A percentile compares a stretch with the other conserved stretches of the same genome.
Conservation (phyloP, 1,140 invertebrate genomes). For the Drosophila kurseongensis region DNA sequence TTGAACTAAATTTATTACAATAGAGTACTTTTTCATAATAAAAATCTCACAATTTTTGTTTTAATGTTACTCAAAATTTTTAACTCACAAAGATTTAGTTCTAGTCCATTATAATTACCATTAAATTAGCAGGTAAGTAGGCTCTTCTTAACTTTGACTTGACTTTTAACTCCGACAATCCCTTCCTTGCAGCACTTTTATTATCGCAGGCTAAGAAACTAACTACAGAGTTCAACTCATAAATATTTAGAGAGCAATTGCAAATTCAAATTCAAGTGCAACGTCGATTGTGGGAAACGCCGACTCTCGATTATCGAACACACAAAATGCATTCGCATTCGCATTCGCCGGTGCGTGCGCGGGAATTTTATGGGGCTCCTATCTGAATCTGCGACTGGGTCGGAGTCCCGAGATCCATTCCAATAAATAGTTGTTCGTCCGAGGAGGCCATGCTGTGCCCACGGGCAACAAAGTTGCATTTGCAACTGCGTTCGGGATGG, state of each 20-base stretch:
- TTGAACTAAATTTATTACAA: no score
- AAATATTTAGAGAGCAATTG: conserved; percentile 73
- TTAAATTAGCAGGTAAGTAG: no score
- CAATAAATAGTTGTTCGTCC: conserved; percentile 62
- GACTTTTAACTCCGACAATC: background rate
- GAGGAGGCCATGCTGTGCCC: conserved; percentile 22
- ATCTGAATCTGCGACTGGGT: conserved; percentile 44
- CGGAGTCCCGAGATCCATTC: conserved; percentile 25
- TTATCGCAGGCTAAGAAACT: conserved; percentile 39
- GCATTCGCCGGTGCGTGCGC: conserved; percentile 53
- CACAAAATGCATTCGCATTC: conserved; percentile 77
- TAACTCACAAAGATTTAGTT: background rate
- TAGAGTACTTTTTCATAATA: background rate
- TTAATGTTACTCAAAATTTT: no score
- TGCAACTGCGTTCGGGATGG: conserved; percentile 21
- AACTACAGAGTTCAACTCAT: conserved; percentile 52
- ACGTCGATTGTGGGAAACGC: conserved; percentile 69
- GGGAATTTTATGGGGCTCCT: conserved; percentile 58
- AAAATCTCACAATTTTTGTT: no score
- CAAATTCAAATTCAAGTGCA: conserved; percentile 67
- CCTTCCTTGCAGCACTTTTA: conserved; percentile 24
- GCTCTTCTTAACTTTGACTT: background rate
- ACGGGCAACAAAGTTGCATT: conserved; percentile 61
- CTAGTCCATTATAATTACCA: background rate
- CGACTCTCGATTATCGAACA: conserved; percentile 59